Base-by-base conservation (phyloP, 2,888 invertebrate species). In the Netelia virgata region DNA sequence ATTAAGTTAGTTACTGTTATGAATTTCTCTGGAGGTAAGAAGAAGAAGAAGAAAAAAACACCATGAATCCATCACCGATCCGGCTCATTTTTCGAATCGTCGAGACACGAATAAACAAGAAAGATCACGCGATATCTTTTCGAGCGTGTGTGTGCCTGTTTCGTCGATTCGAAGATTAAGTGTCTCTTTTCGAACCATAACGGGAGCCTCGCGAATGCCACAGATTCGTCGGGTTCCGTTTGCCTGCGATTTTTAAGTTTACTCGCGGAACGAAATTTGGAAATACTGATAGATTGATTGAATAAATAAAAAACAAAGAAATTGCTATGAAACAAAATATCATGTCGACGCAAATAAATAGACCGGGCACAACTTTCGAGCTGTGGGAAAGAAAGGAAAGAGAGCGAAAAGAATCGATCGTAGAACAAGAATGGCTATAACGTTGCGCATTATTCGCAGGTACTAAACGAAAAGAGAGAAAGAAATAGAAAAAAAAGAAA, bases 1-100 rank as follows among this genome's bases (percentile, higher is more conserved):
- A 82, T 86, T 88, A 86, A 85, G 82, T 87, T 87, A 86, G 78
- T 77, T 55, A 84, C 64, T 47, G 74, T 86, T 86, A 78, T 43
- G 73, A 72, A 63, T 77, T 79, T 75, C 61, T 81, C 79, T 66
- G 43, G 55, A 23, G 28, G 68, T 75, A 68, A 69, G 55, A 16
- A 57, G 55, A n/a, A 74, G 47, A 14, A 64, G 61, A 74, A 59
- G 64, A 55, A 70, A 53, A 73, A 55, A 74, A 68, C 41, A 28
- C 66, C 43, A 80, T 57, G 70, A 82, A 79, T 59, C 70, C 53
- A 75, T 43, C 18, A 43, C 5, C n/a, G 18, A 53, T 66, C n/a
- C 64, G 36, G n/a, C 18, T 64, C 23, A 72, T 41, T 11, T 53
- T 77, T 78, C 77, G 77, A 81, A 77, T 81, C 84, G 74, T 64